phyloP scores from a whole-genome alignment of 2,888 invertebrate genomes.

The Baronia brevicornis region DNA sequence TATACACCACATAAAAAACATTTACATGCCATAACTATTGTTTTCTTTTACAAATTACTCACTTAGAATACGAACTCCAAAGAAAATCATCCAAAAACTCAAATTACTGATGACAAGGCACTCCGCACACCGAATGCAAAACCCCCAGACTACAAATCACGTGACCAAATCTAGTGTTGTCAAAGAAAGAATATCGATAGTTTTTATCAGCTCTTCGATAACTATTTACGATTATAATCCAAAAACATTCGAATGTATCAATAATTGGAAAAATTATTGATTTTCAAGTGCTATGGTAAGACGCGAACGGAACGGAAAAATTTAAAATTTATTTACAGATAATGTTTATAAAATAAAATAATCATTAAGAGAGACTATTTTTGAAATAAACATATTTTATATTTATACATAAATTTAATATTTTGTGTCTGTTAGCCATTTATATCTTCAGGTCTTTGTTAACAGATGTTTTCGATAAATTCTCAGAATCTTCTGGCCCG shows the following conservation, averaged over 20 bases:
- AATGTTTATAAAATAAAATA: too few relatives aligned
- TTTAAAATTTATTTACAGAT: too few relatives aligned
- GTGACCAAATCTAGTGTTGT: slow-evolving; percentile 32
- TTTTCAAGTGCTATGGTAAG: neutral
- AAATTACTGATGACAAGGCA: slow-evolving; percentile 75
- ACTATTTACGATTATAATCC: neutral
- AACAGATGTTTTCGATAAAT: too few relatives aligned
- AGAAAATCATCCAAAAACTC: slow-evolving; percentile 75
- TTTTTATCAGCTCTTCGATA: too few relatives aligned
- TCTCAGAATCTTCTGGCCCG: too few relatives aligned
- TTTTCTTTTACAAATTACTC: slow-evolving; percentile 60
- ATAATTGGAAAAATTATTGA: slow-evolving; percentile 2
- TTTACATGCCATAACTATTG: slow-evolving; percentile 43
- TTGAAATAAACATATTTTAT: too few relatives aligned
- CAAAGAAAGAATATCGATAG: too few relatives aligned
- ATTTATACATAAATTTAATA: too few relatives aligned
- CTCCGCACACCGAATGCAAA: slow-evolving; percentile 76
- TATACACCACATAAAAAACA: slow-evolving; percentile 42
- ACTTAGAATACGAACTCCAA: slow-evolving; percentile 74
- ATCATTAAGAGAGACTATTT: too few relatives aligned
- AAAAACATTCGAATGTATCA: neutral
- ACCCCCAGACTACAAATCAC: slow-evolving; percentile 52
- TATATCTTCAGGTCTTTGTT: too few relatives aligned
- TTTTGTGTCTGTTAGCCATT: too few relatives aligned
- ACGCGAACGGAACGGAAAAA: too few relatives aligned